Evolutionary conservation across 2,113 vertebrate species (phyloP).

Genomic region (Cynoglossus semilaevis): DNA sequence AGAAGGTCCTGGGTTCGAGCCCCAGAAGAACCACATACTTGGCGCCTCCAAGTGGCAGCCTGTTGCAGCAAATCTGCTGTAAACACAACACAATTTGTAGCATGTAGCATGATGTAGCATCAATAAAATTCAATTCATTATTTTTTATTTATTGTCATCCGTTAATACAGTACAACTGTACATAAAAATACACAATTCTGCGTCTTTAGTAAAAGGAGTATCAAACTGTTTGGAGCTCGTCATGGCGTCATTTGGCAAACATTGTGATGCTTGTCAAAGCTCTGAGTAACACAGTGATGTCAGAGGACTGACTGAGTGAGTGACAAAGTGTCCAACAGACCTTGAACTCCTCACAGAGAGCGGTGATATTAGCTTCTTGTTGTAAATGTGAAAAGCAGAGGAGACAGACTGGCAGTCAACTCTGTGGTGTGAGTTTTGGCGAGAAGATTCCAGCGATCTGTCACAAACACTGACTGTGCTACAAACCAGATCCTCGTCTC

Average conservation of each 20-base stretch:
- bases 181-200: too few species aligned
- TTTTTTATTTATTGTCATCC: too few species aligned
- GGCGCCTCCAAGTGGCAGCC: too few species aligned
- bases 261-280: slow-evolving; percentile 47
- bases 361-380: slow-evolving; percentile 53
- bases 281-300: slow-evolving; percentile 65
- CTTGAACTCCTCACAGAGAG: slow-evolving; percentile 51
- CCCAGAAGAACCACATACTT: too few species aligned
- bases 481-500: slow-evolving; percentile 48
- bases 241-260: slow-evolving; percentile 53
- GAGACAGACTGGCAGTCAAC: slow-evolving; percentile 27
- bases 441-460: slow-evolving; percentile 42
- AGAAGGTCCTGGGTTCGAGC: too few species aligned
- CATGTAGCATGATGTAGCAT: too few species aligned
- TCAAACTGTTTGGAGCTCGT: too few species aligned
- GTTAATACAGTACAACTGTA: too few species aligned
- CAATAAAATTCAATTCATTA: too few species aligned
- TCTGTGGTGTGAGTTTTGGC: slow-evolving; percentile 49
- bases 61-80: too few species aligned
- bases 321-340: slow-evolving; percentile 48
- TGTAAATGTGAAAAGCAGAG: slow-evolving; percentile 42
- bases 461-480: slow-evolving; percentile 41
- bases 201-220: too few species aligned
- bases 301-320: slow-evolving; percentile 43
- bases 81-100: too few species aligned